Base-by-base conservation (phyloP, 2,797 vertebrate species). In the Oryzias dopingdopingensis region DNA sequence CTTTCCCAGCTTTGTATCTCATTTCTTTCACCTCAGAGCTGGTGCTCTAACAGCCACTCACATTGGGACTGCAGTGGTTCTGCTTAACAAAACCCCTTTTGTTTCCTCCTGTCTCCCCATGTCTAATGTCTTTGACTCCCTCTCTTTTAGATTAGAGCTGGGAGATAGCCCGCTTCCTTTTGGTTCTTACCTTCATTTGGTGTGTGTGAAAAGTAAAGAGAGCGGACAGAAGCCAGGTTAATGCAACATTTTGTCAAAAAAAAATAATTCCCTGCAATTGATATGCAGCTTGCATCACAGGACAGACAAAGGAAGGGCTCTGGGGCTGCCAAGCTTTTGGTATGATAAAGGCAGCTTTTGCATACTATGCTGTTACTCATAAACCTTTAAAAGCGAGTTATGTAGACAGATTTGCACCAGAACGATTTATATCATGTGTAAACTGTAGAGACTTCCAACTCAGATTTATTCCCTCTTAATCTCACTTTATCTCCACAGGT, bases 401-500 rank as follows among this genome's bases (percentile, higher is more conserved):
- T 18, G 12, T 26, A 15, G 23, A 43, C n/a, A 37, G 58, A 52
- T 63, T 64, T 40, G 13, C 55, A 41, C 62, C 41, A 54, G 42
- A 4, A 5, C 12, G 15, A 16, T 18, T 45, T 47, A 59, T 46
- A 56, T 73, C 47, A 55, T 42, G 18, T 55, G 43, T 51, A 24
- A 13, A 17, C 62, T 29, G 26, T 29, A 6, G 5, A 44, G 52
- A 32, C 15, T 45, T 42, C 62, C 5, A 18, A 37, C 14, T 6
- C 26, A 58, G 47, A 14, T 37, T 47, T 24, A 0, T 49, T 58
- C 29, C 37, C 17, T 17, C 32, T 64, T 59, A 49, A 49, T 43
- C 73, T 54, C 18, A 37, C 7, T 56, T 54, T 50, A 22, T 58
- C 17, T 80, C 54, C 42, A 29, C 82, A 98, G 96, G 96, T 97